A percentile compares a stretch with the other conserved stretches of the same genome.
Evolutionary conservation across 64 coral and sea anemone species (phyloP).

Genomic region (Montipora foliosa): DNA sequence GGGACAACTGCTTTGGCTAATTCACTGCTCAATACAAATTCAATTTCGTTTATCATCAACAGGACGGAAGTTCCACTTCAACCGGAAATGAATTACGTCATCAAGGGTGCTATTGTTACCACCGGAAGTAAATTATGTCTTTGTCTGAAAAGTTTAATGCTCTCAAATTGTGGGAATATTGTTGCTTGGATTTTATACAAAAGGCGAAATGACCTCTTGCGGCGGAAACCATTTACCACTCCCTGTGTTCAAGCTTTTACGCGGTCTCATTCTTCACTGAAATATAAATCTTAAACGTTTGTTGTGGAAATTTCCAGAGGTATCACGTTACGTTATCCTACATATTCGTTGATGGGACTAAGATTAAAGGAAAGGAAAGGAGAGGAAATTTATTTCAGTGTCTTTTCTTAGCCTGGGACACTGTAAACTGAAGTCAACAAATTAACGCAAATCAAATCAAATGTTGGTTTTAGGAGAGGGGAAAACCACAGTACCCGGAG

Average conservation of each 20-base stretch:
- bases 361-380: too few species aligned
- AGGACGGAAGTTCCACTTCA: not conserved
- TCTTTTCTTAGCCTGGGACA: too few species aligned
- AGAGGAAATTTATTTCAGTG: too few species aligned
- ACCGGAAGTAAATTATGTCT: not conserved
- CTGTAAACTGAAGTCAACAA: too few species aligned
- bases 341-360: too few species aligned
- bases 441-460: too few species aligned
- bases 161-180: not conserved
- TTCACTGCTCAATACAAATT: not conserved
- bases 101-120: not conserved
- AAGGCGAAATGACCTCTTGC: not conserved
- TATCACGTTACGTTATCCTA: too few species aligned
- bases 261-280: too few species aligned
- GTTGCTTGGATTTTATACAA: not conserved
- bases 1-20: not conserved
- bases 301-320: too few species aligned
- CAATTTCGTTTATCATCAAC: not conserved
- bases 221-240: conserved; percentile 12
- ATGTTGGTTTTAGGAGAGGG: too few species aligned
- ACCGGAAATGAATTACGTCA: conserved; percentile 24
- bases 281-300: too few species aligned
- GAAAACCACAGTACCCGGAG: too few species aligned
- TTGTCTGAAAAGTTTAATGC: not conserved
- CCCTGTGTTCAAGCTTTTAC: not conserved